Conservation (phyloP, 2,113 vertebrate genomes). For the Aspiorhynchus laticeps region DNA sequence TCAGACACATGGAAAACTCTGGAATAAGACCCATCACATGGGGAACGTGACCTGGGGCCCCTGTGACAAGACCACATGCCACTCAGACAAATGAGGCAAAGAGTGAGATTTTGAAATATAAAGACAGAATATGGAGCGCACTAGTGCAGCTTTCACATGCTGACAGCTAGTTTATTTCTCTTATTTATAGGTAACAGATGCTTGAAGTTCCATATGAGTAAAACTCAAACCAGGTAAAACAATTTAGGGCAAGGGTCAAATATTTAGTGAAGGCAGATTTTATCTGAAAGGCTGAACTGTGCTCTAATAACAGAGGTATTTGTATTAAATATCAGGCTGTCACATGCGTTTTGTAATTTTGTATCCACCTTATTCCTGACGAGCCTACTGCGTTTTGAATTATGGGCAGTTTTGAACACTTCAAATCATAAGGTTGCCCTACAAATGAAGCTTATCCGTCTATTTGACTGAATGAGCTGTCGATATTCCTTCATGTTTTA, state of each 20-base stretch:
- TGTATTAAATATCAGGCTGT: not conserved
- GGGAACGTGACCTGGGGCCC: not conserved
- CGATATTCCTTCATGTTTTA: too few relatives aligned
- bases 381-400: too few relatives aligned
- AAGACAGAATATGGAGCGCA: not conserved
- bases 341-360: not conserved
- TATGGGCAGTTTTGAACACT: too few relatives aligned
- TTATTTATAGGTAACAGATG: slow-evolving; percentile 12
- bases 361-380: too few relatives aligned
- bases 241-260: not conserved
- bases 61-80: not conserved
- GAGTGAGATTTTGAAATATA: not conserved
- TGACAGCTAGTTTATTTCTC: not conserved
- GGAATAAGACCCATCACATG: slow-evolving; percentile 44
- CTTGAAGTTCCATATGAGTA: not conserved
- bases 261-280: not conserved
- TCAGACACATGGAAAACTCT: not conserved
- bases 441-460: too few relatives aligned
- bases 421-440: too few relatives aligned
- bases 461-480: too few relatives aligned
- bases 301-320: not conserved
- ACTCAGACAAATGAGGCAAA: not conserved
- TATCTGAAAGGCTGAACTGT: not conserved
- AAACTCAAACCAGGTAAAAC: not conserved
- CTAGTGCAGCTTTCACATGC: slow-evolving; percentile 4